Evolutionary conservation across 2,888 invertebrate genomes (phyloP).

Genomic region (Apotomis turbidana): DNA sequence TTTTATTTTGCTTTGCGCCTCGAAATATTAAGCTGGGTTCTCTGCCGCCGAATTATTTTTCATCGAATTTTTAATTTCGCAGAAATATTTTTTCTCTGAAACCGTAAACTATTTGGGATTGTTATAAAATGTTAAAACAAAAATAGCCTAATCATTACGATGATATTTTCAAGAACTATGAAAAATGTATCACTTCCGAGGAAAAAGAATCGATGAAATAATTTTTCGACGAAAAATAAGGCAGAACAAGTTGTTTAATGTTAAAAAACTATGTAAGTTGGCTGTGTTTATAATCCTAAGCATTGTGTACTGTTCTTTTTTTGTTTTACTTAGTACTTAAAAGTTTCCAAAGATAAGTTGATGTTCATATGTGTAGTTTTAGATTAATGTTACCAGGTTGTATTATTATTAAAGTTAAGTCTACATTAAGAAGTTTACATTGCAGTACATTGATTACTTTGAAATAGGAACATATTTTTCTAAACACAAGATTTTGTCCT

Average conservation of each 20-base stretch:
- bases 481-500: constrained; percentile 19
- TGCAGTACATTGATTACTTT: constrained; percentile 1
- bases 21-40: neutral
- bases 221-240: no score
- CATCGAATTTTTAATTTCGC: no score
- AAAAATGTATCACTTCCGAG: no score
- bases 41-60: no score
- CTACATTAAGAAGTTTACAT: neutral
- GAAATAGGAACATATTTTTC: constrained; percentile 22
- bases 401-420: constrained; percentile 7
- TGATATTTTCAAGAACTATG: no score
- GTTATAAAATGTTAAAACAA: no score
- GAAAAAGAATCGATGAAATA: no score
- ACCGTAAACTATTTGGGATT: no score
- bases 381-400: neutral
- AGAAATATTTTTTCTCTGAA: no score
- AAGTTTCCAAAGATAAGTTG: neutral
- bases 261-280: constrained; percentile 9
- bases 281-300: constrained; percentile 26
- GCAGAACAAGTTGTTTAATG: constrained; percentile 6
- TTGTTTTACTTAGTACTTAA: neutral
- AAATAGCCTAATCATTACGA: no score
- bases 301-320: constrained; percentile 10
- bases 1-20: constrained; percentile 11
- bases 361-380: neutral